phyloP scores from a whole-genome alignment of 2,113 vertebrate species.

The Nicator chloris region DNA sequence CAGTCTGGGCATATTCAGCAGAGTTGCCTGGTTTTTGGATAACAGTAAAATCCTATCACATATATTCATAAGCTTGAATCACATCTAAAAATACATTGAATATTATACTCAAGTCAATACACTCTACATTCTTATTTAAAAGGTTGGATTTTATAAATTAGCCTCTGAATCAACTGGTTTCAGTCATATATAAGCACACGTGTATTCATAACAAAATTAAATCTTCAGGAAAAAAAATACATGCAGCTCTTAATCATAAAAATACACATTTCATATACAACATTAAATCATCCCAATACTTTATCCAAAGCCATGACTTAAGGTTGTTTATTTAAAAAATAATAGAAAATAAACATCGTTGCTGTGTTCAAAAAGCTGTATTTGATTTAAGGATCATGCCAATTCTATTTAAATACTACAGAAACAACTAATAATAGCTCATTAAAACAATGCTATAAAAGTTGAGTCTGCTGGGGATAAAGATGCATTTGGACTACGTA shows the following conservation, averaged over 20 bases:
- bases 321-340: background rate
- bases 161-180: background rate
- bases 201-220: background rate
- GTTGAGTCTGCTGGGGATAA: background rate
- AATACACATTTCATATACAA: background rate
- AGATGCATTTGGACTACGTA: constrained; percentile 4
- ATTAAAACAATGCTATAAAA: constrained; percentile 14
- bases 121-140: background rate
- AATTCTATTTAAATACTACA: constrained; percentile 39
- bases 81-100: background rate
- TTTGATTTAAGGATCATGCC: background rate
- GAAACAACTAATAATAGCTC: constrained; percentile 8
- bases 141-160: background rate
- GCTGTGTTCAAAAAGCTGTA: background rate
- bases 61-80: background rate
- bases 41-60: background rate
- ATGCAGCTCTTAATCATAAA: background rate
- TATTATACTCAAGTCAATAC: background rate
- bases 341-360: background rate
- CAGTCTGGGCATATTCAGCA: background rate
- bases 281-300: background rate
- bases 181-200: background rate
- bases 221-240: background rate
- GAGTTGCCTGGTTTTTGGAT: background rate
- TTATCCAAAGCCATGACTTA: background rate